Base-by-base conservation (phyloP, 2,888 invertebrate genomes). In the Dynastes grantii region DNA sequence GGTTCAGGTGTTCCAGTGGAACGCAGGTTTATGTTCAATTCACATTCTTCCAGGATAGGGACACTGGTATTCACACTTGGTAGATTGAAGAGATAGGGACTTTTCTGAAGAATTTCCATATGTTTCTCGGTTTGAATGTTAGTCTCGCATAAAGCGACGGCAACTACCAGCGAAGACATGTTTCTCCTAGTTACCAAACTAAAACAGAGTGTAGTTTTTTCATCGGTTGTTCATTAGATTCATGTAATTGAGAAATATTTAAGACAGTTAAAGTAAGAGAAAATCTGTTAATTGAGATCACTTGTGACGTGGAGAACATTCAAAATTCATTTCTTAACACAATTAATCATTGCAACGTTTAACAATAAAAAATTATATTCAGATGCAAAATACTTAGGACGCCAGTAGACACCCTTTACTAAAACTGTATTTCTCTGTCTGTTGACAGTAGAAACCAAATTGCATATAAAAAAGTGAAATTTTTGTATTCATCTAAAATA, bases 121-220 rank as follows among this genome's bases (percentile, higher is more conserved):
- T 58, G 16, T 13, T 40, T n/a, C 1, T 5, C 45, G 3, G 6
- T 37, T 37, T 5, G 22, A 2, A 40, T 37, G 22, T 58, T 16
- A 40, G 55, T 11, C 9, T 73, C 92, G 83, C 90, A 90, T 80
- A 92, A 87, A 80, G 92, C 92, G 88, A 92, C 88, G 84, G 92
- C 92, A 87, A 92, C 90, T 86, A 91, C 90, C 86, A 93, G 88
- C 88, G 92, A 92, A 92, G 92, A 92, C 55, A 65, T 76, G 0
- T 87, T 55, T 55, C 89, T 76, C 49, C 16, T 58, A 45, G 2
- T 16, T 22, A 22, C 11, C 70, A 70, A 13, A 13, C 11, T 13
- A 53, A 37, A 37, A 37, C 37, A 37, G 37, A 53, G 2, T 53
- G 53, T 53, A 53, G 53, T 3, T 53, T 4, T n/a, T 53, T n/a